Percentiles rank a stretch among this genome's conserved stretches.
Conservation (phyloP, 2,113 vertebrate genomes). For the Microcebus ravelobensis region DNA sequence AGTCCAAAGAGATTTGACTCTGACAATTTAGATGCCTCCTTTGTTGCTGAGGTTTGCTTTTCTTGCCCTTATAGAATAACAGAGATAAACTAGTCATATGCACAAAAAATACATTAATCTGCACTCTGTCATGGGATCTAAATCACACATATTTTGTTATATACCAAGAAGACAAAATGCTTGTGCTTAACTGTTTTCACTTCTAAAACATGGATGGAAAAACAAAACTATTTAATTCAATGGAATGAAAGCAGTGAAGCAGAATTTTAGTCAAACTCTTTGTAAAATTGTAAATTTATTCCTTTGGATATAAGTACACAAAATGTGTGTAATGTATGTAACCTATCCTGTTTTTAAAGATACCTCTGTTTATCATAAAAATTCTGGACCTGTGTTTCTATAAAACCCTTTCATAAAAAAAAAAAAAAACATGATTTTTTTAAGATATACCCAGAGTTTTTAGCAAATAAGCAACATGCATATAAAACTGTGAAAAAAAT, state of each 20-base stretch:
- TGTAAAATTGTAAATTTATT: constrained; percentile 30
- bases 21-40: not conserved
- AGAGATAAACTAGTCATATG: not conserved
- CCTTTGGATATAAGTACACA: not conserved
- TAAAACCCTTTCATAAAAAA: constrained; percentile 13
- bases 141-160: not conserved
- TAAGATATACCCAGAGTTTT: not conserved
- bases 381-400: not conserved
- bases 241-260: not conserved
- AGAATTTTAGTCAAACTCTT: constrained; percentile 22
- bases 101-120: not conserved
- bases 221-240: constrained; percentile 12
- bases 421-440: not conserved
- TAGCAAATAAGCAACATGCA: constrained; percentile 41
- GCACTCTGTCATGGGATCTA: not conserved
- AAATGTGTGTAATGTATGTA: not conserved
- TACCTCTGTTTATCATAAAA: constrained; percentile 13
- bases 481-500: not conserved
- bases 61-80: not conserved
- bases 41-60: not conserved
- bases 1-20: not conserved
- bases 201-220: not conserved
- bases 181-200: not conserved
- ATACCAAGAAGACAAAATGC: not conserved
- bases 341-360: constrained; percentile 12